These are phyloP conservation scores for Terrapene triunguis DNA, from an alignment of 2,113 vertebrate species.

Conservation along the genomic window DNA sequence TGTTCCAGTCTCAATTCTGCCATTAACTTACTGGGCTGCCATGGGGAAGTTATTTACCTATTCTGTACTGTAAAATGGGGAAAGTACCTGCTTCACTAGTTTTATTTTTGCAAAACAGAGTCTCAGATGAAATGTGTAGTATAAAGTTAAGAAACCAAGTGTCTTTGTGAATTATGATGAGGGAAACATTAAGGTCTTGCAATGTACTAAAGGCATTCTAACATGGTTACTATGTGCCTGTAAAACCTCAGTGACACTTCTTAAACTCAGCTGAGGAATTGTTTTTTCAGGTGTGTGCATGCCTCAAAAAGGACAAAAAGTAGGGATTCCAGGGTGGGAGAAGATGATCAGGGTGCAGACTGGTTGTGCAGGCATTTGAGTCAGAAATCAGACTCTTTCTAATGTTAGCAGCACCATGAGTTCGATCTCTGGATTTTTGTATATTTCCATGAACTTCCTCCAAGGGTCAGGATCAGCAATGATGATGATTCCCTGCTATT, in stretches of 20 bases:
- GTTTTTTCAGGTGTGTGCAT: no score
- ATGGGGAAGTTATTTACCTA: no score
- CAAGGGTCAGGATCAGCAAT: not conserved
- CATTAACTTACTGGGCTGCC: no score
- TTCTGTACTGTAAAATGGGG: not conserved
- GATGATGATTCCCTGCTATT: not conserved
- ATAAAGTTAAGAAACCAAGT: no score
- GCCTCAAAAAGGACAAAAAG: not conserved
- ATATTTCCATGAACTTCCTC: not conserved
- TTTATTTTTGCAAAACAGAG: not conserved
- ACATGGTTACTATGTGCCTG: no score
- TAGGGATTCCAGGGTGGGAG: not conserved
- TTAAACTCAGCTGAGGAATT: no score
- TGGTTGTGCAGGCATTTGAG: not conserved
- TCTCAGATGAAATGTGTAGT: not conserved
- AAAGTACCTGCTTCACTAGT: not conserved
- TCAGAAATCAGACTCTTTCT: not conserved
- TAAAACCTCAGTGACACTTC: no score
- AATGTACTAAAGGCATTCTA: no score
- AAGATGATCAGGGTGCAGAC: not conserved
- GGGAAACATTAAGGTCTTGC: no score
- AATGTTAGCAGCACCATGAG: not conserved
- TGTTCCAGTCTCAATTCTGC: not conserved
- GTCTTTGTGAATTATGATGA: not conserved
- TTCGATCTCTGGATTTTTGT: not conserved